phyloP scores from a whole-genome alignment of 2,888 invertebrate species.

The Amiota communis region DNA sequence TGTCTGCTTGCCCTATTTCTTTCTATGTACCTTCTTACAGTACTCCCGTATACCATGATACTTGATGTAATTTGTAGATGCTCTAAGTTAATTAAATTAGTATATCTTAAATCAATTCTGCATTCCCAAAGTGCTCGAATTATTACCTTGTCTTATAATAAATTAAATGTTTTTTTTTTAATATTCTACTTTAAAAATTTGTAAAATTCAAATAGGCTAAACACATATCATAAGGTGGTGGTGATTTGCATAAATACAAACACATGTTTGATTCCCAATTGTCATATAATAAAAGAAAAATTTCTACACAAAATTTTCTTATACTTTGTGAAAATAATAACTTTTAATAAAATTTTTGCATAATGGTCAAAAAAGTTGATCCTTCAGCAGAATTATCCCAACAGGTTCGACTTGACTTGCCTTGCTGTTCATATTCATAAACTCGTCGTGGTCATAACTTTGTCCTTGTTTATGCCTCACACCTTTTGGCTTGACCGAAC shows the following conservation, averaged over 20 bases:
- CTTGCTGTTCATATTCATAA: neutral
- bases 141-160: neutral
- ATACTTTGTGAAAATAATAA: constrained; percentile 23
- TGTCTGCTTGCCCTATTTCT: no score
- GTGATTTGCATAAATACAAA: constrained; percentile 23
- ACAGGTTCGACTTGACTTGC: neutral
- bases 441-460: constrained; percentile 1
- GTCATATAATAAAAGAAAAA: neutral
- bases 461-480: constrained; percentile 17
- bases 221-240: neutral
- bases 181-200: neutral
- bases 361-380: constrained; percentile 22
- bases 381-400: constrained; percentile 10
- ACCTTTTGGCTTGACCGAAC: constrained; percentile 60
- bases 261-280: constrained; percentile 23
- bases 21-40: constrained; percentile 29
- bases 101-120: neutral
- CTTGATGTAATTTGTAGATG: no score
- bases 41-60: constrained; percentile 32
- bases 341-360: constrained; percentile 28
- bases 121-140: no score
- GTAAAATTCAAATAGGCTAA: neutral
- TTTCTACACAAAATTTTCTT: neutral
- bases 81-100: constrained; percentile 17
- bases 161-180: neutral